Base-by-base conservation (phyloP, 1,140 invertebrate species). In the Aphaenogaster floridana region DNA sequence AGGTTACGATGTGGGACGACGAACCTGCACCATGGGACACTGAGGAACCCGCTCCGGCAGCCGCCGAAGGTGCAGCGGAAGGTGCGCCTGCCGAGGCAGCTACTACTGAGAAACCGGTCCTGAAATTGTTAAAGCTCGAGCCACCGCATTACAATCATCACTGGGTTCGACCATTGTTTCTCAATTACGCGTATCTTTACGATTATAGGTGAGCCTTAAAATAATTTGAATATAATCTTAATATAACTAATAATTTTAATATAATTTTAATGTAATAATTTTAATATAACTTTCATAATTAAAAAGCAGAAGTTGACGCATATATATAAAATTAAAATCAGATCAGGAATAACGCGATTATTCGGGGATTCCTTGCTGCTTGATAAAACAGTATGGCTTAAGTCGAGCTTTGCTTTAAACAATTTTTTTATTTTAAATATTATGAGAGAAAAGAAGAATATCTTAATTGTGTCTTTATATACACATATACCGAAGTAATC, bases 101-200 rank as follows among this genome's bases (percentile, higher is more conserved):
- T 7, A 36, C 81, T 9, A 13, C 48, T 9, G 90, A 77, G 42
- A 77, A 28, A 39, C 86, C 89, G 28, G 68, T 21, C 36, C 15
- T 89, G 11, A 87, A 72, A 36, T 71, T 90, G 17, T 50, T 66
- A 9, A 90, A 86, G 11, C 81, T 68, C 9, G 96, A 96, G 86
- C 96, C 96, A 93, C 97, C 93, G 93, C 94, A 95, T 95, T 95
- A 96, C 95, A 96, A 96, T 95, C 95, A 94, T 94, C 97, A 97
- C 90, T 98, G 97, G 97, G 97, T 97, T 90, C 97, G 97, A 96
- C 97, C 97, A 52, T 96, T 97, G 91, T 97, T 97, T 94, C 96
- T 98, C 7, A 97, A 98, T 93, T 98, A 98, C 95, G 96, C 96
- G 90, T 98, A 98, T 92, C 96, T 98, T 92, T 98, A 98, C 94